phyloP scores from a whole-genome alignment of 37 sponge, comb jelly and placozoan genomes.

The Haliclona indistincta region DNA sequence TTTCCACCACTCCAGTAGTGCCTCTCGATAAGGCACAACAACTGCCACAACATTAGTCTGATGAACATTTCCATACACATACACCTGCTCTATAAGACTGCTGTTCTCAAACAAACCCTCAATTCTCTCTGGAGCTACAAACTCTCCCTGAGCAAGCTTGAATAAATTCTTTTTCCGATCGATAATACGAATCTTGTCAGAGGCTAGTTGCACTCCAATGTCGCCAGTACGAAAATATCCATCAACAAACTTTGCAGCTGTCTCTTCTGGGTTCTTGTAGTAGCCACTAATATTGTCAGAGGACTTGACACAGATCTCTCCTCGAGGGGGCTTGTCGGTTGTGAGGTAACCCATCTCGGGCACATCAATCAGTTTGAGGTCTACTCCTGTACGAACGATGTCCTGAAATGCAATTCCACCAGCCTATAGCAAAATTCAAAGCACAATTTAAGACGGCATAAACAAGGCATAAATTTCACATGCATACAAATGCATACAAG shows the following conservation, averaged over 20 bases:
- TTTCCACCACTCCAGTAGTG: constrained; percentile 24
- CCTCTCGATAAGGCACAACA: constrained; percentile 34
- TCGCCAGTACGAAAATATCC: constrained; percentile 72
- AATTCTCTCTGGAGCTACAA: constrained; percentile 59
- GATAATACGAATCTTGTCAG: constrained; percentile 19
- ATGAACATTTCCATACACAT: constrained; percentile 39
- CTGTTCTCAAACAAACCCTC: constrained; percentile 32
- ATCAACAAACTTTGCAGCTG: constrained; percentile 62
- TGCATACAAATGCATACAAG: not conserved
- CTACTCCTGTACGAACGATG: not conserved
- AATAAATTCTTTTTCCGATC: constrained; percentile 67
- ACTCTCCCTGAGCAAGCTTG: constrained; percentile 73
- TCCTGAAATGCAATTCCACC: constrained; percentile 37
- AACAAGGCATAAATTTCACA: not conserved
- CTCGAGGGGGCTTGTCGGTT: constrained; percentile 61
- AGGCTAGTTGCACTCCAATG: constrained; percentile 40
- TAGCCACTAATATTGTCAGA: constrained; percentile 47
- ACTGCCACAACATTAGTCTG: constrained; percentile 52
- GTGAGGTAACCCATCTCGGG: constrained; percentile 72
- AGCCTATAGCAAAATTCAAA: constrained; percentile 11
- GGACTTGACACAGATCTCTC: constrained; percentile 66
- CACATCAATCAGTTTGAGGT: constrained; percentile 60
- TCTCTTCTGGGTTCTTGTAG: constrained; percentile 56
- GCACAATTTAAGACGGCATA: constrained; percentile 2
- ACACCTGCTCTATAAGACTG: constrained; percentile 57